A percentile compares a stretch with the other conserved stretches of the same genome.
phyloP scores from a whole-genome alignment of 2,888 invertebrate genomes.

The Seira ritae region DNA sequence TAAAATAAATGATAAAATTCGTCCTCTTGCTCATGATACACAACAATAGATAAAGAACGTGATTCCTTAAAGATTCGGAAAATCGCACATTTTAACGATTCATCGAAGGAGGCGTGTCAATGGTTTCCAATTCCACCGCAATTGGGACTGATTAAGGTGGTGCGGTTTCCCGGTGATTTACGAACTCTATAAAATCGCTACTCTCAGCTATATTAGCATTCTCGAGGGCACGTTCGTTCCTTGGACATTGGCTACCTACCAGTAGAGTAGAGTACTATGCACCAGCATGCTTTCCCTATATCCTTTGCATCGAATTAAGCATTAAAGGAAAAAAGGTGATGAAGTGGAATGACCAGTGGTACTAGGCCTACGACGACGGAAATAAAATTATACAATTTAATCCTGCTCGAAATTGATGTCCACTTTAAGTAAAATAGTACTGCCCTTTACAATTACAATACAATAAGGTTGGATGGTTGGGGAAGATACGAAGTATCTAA shows the following conservation, averaged over 20 bases:
- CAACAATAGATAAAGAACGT: constrained; percentile 19
- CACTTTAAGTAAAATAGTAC: constrained; percentile 41
- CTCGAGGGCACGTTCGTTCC: constrained; percentile 69
- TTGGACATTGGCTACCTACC: background rate
- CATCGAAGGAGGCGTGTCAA: constrained; percentile 73
- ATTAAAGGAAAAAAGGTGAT: constrained; percentile 3
- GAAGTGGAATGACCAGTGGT: constrained; percentile 14
- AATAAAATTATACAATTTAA: constrained; percentile 42
- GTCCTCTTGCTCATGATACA: too few species aligned
- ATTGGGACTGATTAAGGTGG: constrained; percentile 74
- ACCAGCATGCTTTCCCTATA: too few species aligned
- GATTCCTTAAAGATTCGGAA: constrained; percentile 56
- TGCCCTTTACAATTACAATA: constrained; percentile 17
- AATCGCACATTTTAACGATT: constrained; percentile 66
- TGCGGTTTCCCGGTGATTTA: constrained; percentile 73
- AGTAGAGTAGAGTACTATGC: background rate
- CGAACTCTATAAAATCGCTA: constrained; percentile 72
- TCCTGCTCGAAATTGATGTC: constrained; percentile 33
- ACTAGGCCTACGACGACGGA: too few species aligned
- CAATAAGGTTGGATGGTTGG: constrained; percentile 17
- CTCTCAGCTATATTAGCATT: constrained; percentile 73
- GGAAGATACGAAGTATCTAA: background rate
- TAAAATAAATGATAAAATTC: too few species aligned
- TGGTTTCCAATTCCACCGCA: constrained; percentile 73
- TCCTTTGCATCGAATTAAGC: background rate